Conservation (phyloP, 2,797 vertebrate species). For the Argentina silus region DNA sequence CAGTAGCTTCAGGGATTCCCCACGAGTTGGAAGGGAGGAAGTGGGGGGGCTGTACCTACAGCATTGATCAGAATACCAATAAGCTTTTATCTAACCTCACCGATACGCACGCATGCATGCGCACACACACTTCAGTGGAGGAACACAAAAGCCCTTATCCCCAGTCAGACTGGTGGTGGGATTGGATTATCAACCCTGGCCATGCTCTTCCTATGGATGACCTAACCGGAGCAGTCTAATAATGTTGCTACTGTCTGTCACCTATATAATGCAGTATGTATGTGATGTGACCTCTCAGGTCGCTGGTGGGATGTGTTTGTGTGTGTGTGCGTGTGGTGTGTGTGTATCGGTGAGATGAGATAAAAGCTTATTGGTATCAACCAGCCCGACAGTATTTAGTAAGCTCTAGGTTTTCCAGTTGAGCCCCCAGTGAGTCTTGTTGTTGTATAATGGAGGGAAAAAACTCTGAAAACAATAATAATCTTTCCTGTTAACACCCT, state of each 20-base stretch:
- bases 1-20: conserved; percentile 49
- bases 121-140: conserved; percentile 10
- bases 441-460: neutral
- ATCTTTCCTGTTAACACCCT: neutral
- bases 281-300: neutral
- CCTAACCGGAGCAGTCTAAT: conserved; percentile 21
- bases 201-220: conserved; percentile 12
- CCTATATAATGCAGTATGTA: neutral
- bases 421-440: neutral
- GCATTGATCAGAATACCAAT: conserved; percentile 61
- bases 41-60: conserved; percentile 50
- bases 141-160: conserved; percentile 54
- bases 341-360: no score
- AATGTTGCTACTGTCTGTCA: neutral
- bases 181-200: conserved; percentile 56
- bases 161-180: conserved; percentile 45
- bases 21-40: conserved; percentile 35
- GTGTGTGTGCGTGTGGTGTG: no score
- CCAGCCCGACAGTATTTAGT: no score
- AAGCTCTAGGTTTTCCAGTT: neutral
- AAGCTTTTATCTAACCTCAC: conserved; percentile 39
- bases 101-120: neutral
- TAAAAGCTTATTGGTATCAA: no score
- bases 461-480: neutral
- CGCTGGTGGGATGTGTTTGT: neutral